A percentile compares a stretch with the other conserved stretches of the same genome.
These are phyloP conservation scores for Whitmania pigra DNA, from an alignment of 1,140 invertebrate species.

Conservation along the genomic window DNA sequence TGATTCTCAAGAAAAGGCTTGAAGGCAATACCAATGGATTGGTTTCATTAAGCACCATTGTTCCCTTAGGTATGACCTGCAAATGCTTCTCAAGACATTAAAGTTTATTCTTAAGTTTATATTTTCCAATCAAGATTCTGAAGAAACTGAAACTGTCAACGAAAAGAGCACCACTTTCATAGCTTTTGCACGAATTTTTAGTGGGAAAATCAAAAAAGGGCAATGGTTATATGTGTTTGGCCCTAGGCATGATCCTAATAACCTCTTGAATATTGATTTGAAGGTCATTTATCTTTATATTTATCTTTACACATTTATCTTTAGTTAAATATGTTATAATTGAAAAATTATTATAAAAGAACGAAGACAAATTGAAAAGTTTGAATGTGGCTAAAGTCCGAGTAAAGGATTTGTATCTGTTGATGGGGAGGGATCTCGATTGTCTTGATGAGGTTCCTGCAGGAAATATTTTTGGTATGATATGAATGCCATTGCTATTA, in stretches of 20 bases:
- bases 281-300: not conserved
- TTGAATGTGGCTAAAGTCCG: constrained; percentile 50
- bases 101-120: no score
- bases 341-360: not conserved
- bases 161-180: constrained; percentile 49
- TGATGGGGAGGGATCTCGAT: constrained; percentile 87
- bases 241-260: constrained; percentile 70
- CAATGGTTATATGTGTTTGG: constrained; percentile 67
- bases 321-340: not conserved
- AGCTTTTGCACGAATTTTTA: constrained; percentile 85
- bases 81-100: no score
- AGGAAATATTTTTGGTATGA: constrained; percentile 58
- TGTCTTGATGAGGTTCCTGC: constrained; percentile 62
- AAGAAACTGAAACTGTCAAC: no score
- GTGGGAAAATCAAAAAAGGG: constrained; percentile 67
- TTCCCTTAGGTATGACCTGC: no score
- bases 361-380: constrained; percentile 39
- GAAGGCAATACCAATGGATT: not conserved
- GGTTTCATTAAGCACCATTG: not conserved
- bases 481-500: not conserved
- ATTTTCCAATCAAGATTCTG: no score
- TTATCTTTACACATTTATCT: not conserved
- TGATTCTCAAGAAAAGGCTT: constrained; percentile 48
- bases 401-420: constrained; percentile 65
- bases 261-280: constrained; percentile 45